phyloP scores from a whole-genome alignment of 2,113 vertebrate species.

The Tachycineta bicolor region DNA sequence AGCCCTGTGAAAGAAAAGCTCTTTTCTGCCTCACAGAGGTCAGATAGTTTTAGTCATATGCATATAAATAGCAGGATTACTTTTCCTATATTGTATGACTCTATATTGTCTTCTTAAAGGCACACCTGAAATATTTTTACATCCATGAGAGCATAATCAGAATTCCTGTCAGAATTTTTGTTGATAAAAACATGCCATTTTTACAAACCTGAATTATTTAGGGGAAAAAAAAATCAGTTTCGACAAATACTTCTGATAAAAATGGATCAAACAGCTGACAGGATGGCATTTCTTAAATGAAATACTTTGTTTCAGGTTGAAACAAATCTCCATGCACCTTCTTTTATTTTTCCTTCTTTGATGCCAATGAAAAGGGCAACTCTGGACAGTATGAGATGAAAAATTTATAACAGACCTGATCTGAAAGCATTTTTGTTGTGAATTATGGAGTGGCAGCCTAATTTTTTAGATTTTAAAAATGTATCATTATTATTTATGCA shows the following conservation, averaged over 20 bases:
- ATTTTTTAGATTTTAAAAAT: neutral
- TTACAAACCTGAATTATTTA: neutral
- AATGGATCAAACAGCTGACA: neutral
- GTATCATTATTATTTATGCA: neutral
- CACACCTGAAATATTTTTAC: neutral
- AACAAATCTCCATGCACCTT: neutral
- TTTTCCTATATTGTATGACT: neutral
- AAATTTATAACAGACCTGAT: neutral
- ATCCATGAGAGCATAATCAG: neutral
- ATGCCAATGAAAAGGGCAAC: neutral
- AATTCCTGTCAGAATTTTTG: neutral
- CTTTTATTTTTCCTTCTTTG: accelerated
- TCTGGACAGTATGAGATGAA: neutral
- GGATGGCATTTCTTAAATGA: neutral
- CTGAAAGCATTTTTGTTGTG: neutral
- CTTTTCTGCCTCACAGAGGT: neutral
- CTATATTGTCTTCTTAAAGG: neutral
- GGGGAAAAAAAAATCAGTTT: neutral
- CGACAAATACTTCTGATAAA: neutral
- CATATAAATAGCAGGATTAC: neutral
- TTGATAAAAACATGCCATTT: neutral
- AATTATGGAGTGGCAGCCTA: neutral
- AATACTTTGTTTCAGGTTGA: neutral
- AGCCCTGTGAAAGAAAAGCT: neutral
- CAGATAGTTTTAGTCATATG: neutral